Percentiles rank a stretch among this genome's conserved stretches.
These are phyloP conservation scores for Indri indri DNA, from an alignment of 2,113 vertebrate genomes.

Conservation along the genomic window DNA sequence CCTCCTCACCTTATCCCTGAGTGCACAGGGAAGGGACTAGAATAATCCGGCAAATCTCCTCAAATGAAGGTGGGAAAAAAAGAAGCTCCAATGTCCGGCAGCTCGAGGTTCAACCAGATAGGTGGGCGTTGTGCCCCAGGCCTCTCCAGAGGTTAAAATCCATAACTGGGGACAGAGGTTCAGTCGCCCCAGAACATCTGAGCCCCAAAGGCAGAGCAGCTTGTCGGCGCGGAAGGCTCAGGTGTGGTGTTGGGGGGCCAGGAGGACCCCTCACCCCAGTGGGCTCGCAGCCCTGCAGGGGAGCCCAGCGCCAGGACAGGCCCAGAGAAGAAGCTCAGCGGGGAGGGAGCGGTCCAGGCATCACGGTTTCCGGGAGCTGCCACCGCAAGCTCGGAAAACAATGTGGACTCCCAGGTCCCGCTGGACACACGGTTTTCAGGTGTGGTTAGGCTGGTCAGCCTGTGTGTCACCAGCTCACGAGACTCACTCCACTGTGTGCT, in stretches of 20 bases:
- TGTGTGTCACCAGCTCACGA: fast-evolving
- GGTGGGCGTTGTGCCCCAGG: fast-evolving
- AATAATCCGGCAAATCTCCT: too few species aligned
- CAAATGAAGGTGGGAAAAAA: not conserved
- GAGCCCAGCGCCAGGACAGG: fast-evolving
- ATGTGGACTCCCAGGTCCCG: fast-evolving
- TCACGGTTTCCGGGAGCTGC: fast-evolving
- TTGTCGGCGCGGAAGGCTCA: too few species aligned
- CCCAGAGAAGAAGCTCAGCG: fast-evolving
- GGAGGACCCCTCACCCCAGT: fast-evolving
- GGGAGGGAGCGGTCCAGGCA: fast-evolving
- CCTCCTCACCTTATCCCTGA: not conserved
- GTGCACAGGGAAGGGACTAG: fast-evolving
- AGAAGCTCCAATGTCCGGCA: fast-evolving
- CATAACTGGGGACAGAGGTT: fast-evolving
- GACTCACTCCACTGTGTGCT: fast-evolving
- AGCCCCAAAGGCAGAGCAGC: too few species aligned
- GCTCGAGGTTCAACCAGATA: fast-evolving
- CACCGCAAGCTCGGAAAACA: not conserved
- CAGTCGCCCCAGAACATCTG: too few species aligned
- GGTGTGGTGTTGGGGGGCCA: fast-evolving
- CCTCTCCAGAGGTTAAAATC: too few species aligned
- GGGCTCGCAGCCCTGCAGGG: too few species aligned
- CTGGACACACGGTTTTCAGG: fast-evolving
- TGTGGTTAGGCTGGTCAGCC: not conserved